These are phyloP conservation scores for Melitaea cinxia DNA, from an alignment of 1,140 invertebrate species.

Conservation along the genomic window DNA sequence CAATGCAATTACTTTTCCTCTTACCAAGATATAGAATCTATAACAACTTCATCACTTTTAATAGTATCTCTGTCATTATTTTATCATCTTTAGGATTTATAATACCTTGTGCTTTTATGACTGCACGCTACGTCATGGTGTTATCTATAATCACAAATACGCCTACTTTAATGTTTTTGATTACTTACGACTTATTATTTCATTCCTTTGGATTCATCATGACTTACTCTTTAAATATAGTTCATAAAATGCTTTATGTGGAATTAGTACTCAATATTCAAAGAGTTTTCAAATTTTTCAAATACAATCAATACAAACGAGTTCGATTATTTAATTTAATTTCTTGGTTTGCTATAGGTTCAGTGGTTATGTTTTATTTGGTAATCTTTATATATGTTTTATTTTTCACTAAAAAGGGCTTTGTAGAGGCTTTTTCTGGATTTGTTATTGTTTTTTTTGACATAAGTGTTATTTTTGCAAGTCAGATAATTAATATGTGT, in stretches of 20 bases:
- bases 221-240: constrained; percentile 7
- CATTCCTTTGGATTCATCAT: background rate
- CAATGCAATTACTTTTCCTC: constrained; percentile 11
- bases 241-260: constrained; percentile 5
- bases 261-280: constrained; percentile 25
- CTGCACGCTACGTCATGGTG: background rate
- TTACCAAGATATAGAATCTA: constrained; percentile 22
- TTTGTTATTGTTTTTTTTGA: constrained; percentile 23
- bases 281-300: constrained; percentile 22
- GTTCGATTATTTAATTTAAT: background rate
- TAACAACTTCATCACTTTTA: constrained; percentile 15
- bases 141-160: background rate
- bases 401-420: background rate
- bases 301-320: constrained; percentile 6
- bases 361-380: background rate
- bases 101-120: background rate
- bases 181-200: constrained; percentile 3
- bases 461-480: constrained; percentile 20
- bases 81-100: constrained; percentile 13
- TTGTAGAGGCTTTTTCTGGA: background rate
- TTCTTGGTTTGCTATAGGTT: constrained; percentile 10
- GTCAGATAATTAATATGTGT: constrained; percentile 7
- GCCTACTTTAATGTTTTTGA: background rate
- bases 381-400: background rate
- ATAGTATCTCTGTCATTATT: background rate